Evolutionary conservation across 2,113 vertebrate species (phyloP), one percentile per base, ranked within the genome.

Genomic region (Seriola rivoliana): DNA sequence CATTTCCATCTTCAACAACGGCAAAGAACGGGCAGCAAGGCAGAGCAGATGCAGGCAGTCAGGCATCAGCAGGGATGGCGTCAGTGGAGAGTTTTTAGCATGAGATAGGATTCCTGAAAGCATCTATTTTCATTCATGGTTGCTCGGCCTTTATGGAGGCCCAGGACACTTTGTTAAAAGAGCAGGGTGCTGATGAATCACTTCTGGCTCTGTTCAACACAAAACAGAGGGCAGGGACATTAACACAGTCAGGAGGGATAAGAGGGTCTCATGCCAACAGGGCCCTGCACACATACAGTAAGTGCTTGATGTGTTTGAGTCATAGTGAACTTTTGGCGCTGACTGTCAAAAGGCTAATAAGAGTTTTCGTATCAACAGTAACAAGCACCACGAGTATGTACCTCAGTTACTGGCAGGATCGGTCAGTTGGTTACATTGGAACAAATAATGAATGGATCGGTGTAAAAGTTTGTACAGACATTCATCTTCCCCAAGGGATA

Each of bases 41-140:
- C 46, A 42, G 80, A 76, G 83, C 80, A 66, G 77, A 85, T 71
- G 66, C 77, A 75, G 67, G 36, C 70, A 66, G 80, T 34, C 68
- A 71, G 55, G 55, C 62, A 42, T 8, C 40, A 77, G 78, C 59
- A 64, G 73, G 46, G 64, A 84, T 89, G 88, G 90, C 80, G 83
- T 93, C 85, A 87, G 79, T 9, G 70, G 81, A 87, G 84, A 90
- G 88, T 89, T 94, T 92, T 93, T 90, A 93, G 88, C 90, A 86
- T 36, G 76, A 93, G 92, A 94, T 92, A 95, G 89, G 89, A 91
- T 93, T 92, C 92, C 89, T 94, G 92, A 93, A 95, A 95, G 94
- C 93, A 91, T 94, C 94, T 95, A 94, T 94, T 95, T 95, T 93
- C 88, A 93, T 92, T 92, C 81, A 87, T 85, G 91, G 91, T 83